Base-by-base conservation (phyloP, 1,140 invertebrate genomes). In the Dendroctonus valens region DNA sequence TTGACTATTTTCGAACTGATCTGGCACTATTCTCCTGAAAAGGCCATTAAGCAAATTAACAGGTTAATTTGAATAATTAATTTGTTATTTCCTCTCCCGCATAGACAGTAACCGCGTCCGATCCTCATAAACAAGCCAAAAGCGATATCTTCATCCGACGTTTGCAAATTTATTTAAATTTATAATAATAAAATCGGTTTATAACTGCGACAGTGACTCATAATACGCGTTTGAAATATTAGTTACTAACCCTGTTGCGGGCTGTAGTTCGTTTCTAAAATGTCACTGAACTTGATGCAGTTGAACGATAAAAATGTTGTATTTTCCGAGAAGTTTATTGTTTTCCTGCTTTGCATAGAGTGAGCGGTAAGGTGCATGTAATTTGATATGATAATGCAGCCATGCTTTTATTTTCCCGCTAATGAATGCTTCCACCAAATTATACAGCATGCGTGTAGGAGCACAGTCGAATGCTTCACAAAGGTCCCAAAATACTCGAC, bases 221-320 rank as follows among this genome's bases (percentile, higher is more conserved):
- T 65, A 54, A 41, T 65, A 42, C 54, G 63, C 63, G 53, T 58
- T 58, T 58, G 12, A 50, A 65, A 65, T 58, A 64, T 58, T 65
- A 58, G 48, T 65, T 48, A 58, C 53, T 50, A 58, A 48, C 55
- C 49, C 52, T 26, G 51, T 54, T 39, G 51, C 50, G 38, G 51
- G 41, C 41, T 64, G 48, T 57, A 65, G 53, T 53, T 65, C 50
- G 62, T 65, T 67, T 61, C 37, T 61, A 44, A 54, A 59, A 48
- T 67, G 65, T 67, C 65, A 67, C 48, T 67, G 65, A 67, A 67
- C 65, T 61, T 67, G 65, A 60, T 61, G 57, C 39, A 46, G 65
- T 55, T 39, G 57, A 64, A 54, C 57, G 57, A 67, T 60, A 67
- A 67, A 67, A 59, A 67, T 54, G 50, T 58, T 65, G 63, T 50